Percentiles rank a stretch among this genome's conserved stretches.
Conservation (phyloP, 2,888 invertebrate species). For the Yponomeuta cagnagella region DNA sequence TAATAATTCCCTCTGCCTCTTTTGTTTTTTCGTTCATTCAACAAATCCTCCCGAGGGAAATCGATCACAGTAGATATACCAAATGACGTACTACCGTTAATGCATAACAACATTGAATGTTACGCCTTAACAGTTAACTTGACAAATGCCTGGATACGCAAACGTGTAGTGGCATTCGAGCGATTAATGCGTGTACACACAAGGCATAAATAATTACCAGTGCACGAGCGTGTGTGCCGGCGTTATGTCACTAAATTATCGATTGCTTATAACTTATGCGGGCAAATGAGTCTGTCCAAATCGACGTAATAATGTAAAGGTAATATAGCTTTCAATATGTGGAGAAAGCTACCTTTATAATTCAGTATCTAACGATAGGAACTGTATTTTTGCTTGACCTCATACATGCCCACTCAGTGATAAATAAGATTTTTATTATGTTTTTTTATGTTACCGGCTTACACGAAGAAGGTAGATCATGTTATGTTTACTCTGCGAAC, state of each 20-base stretch:
- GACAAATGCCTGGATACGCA: slow-evolving; percentile 38
- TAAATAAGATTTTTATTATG: no score
- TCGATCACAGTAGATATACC: no score
- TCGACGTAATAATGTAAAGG: background rate
- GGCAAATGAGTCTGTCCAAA: background rate
- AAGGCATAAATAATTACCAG: slow-evolving; percentile 42
- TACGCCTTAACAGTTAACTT: slow-evolving; percentile 31
- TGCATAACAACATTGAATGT: background rate
- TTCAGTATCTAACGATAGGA: no score
- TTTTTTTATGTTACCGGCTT: no score
- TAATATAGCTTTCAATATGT: background rate
- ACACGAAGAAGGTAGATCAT: no score
- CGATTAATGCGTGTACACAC: slow-evolving; percentile 40
- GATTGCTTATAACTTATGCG: slow-evolving; percentile 3
- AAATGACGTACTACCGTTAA: background rate
- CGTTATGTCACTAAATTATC: slow-evolving; percentile 4
- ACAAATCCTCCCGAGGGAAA: no score
- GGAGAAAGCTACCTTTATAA: no score
- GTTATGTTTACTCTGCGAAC: no score
- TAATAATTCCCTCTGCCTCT: no score
- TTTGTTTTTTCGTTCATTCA: no score
- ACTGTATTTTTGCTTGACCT: no score
- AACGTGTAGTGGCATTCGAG: slow-evolving; percentile 26
- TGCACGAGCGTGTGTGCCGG: slow-evolving; percentile 17
- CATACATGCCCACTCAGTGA: no score